Conservation (phyloP, 2,888 invertebrate genomes). For the Tromatobia lineatoria region DNA sequence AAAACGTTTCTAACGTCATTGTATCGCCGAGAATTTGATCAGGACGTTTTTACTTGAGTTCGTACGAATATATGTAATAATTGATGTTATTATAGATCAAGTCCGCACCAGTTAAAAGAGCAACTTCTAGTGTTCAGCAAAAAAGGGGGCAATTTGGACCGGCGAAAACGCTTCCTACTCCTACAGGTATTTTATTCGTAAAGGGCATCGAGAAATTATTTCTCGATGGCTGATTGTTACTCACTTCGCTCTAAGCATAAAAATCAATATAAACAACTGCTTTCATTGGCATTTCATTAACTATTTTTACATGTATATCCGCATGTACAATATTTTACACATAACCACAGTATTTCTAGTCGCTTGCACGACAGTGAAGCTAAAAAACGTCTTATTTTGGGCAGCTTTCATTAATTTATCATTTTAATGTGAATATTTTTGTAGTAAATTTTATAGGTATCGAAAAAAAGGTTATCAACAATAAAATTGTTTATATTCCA, state of each 20-base stretch:
- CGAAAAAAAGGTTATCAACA: too few relatives aligned
- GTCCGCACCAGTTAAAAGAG: conserved; percentile 81
- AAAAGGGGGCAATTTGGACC: conserved; percentile 84
- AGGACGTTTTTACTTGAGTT: not conserved
- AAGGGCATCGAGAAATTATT: not conserved
- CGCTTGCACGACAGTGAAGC: conserved; percentile 24
- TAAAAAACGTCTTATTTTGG: not conserved
- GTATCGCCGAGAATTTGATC: not conserved
- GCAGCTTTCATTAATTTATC: conserved; percentile 3
- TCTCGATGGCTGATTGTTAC: not conserved
- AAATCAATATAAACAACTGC: not conserved
- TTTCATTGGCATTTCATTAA: conserved; percentile 9
- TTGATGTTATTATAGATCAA: conserved; percentile 76
- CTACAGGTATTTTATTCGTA: conserved; percentile 75
- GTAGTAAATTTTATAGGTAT: not conserved
- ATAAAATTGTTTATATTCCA: too few relatives aligned
- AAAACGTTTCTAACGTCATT: not conserved
- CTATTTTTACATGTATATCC: not conserved
- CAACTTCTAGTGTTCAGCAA: conserved; percentile 75
- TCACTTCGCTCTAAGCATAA: not conserved
- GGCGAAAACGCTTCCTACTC: conserved; percentile 77
- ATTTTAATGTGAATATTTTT: not conserved
- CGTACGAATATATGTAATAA: not conserved
- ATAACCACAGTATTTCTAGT: not conserved
- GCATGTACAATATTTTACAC: not conserved